These are phyloP conservation scores for Zoanthus sociatus DNA, from an alignment of 92 coral and sea anemone genomes.

Conservation along the genomic window DNA sequence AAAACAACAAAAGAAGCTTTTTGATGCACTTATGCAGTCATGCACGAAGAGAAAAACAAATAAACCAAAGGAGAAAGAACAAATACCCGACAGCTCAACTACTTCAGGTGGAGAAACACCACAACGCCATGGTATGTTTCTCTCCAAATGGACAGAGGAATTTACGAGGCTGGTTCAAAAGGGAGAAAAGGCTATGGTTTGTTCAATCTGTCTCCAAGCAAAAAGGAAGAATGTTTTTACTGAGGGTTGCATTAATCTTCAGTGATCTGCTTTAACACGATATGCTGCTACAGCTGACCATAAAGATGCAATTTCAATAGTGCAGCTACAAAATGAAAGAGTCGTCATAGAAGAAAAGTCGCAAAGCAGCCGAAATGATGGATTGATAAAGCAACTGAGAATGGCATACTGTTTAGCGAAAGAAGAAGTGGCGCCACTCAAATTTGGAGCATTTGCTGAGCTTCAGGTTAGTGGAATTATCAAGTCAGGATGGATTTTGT, in stretches of 20 bases:
- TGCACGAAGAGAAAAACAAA: constrained; percentile 39
- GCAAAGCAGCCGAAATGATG: background rate
- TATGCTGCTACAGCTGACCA: constrained; percentile 42
- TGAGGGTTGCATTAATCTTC: constrained; percentile 42
- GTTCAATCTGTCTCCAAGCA: constrained; percentile 24
- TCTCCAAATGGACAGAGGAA: constrained; percentile 28
- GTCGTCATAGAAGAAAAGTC: constrained; percentile 32
- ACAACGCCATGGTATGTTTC: constrained; percentile 24
- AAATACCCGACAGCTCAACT: constrained; percentile 21
- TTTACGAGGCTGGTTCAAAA: constrained; percentile 32
- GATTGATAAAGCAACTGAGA: constrained; percentile 46
- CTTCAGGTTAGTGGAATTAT: constrained; percentile 43
- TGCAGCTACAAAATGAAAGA: constrained; percentile 39
- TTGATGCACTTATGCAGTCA: constrained; percentile 39
- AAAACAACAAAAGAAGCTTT: constrained; percentile 22
- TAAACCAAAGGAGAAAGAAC: background rate
- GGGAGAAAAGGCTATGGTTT: constrained; percentile 31
- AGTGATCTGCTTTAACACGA: constrained; percentile 34
- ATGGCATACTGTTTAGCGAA: constrained; percentile 42
- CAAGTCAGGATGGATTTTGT: constrained; percentile 21
- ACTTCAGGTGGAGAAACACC: constrained; percentile 35
- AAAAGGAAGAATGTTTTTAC: constrained; percentile 51
- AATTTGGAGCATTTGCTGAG: constrained; percentile 36
- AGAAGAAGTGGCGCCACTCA: constrained; percentile 46
- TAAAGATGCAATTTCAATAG: constrained; percentile 43